These are phyloP conservation scores for Creontiades dilutus DNA, from an alignment of 2,888 invertebrate species.

Conservation along the genomic window DNA sequence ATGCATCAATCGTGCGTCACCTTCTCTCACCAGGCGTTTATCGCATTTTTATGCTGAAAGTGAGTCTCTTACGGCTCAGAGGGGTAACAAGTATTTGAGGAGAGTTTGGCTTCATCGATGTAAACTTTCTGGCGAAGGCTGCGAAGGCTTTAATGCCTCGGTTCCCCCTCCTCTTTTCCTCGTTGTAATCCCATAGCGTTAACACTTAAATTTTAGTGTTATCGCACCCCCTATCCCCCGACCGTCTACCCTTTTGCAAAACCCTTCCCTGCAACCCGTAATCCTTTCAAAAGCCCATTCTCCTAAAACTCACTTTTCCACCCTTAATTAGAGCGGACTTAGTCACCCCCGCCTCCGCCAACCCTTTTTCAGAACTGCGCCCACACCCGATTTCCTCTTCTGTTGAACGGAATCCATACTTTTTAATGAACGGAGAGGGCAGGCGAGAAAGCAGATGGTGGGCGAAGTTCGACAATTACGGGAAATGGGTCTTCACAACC, in stretches of 20 bases:
- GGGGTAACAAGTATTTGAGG: conserved; percentile 45
- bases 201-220: conserved; percentile 71
- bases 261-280: conserved; percentile 43
- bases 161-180: neutral
- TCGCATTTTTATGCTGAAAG: too few species aligned
- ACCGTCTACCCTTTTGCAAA: conserved; percentile 36
- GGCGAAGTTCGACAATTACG: conserved; percentile 28
- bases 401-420: conserved; percentile 56
- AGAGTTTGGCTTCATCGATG: conserved; percentile 47
- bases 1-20: too few species aligned
- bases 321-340: conserved; percentile 66
- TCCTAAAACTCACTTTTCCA: conserved; percentile 62
- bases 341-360: conserved; percentile 19
- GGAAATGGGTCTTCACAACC: neutral
- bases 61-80: neutral
- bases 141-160: conserved; percentile 35
- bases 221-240: conserved; percentile 52
- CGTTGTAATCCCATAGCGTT: conserved; percentile 67
- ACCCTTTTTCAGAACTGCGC: conserved; percentile 21
- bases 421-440: conserved; percentile 61
- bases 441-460: conserved; percentile 36
- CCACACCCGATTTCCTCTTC: conserved; percentile 14
- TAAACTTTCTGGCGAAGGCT: conserved; percentile 36
- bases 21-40: too few species aligned
- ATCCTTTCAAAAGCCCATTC: conserved; percentile 68